Conservation (phyloP, 2,888 invertebrate genomes). For the Bellardia pandia region DNA sequence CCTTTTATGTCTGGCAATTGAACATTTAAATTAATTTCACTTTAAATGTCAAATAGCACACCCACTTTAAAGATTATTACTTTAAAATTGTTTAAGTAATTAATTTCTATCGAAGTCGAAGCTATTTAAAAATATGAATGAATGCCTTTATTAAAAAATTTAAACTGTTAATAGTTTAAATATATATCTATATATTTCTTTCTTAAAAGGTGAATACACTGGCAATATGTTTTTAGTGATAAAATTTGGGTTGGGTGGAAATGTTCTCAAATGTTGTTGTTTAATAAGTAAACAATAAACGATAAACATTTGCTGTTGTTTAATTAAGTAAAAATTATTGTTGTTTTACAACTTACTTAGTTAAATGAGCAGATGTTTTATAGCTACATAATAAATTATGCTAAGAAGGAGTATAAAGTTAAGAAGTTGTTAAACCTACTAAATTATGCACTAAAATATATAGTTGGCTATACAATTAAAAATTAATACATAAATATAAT, state of each 20-base stretch:
- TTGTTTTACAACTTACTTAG: constrained; percentile 6
- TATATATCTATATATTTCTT: not conserved
- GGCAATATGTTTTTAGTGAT: not conserved
- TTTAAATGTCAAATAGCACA: constrained; percentile 40
- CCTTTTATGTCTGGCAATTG: not conserved
- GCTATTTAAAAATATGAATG: not conserved
- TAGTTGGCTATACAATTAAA: no score
- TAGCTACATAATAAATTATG: no score
- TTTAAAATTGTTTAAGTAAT: constrained; percentile 35
- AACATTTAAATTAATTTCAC: constrained; percentile 29
- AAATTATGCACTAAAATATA: no score
- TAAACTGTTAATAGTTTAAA: not conserved
- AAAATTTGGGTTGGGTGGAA: not conserved
- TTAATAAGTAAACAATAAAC: not conserved
- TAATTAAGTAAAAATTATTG: constrained; percentile 23
- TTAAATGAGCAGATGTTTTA: constrained; percentile 19
- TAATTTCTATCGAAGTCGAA: constrained; percentile 3
- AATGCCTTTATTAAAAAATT: not conserved
- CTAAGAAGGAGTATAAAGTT: no score
- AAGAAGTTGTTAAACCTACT: no score
- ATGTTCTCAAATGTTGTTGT: not conserved
- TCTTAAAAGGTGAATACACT: constrained; percentile 2
- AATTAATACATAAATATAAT: no score
- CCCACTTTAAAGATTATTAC: constrained; percentile 19
- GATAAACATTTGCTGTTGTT: constrained; percentile 1